phyloP scores from a whole-genome alignment of 2,797 vertebrate species.

The Peromyscus eremicus region DNA sequence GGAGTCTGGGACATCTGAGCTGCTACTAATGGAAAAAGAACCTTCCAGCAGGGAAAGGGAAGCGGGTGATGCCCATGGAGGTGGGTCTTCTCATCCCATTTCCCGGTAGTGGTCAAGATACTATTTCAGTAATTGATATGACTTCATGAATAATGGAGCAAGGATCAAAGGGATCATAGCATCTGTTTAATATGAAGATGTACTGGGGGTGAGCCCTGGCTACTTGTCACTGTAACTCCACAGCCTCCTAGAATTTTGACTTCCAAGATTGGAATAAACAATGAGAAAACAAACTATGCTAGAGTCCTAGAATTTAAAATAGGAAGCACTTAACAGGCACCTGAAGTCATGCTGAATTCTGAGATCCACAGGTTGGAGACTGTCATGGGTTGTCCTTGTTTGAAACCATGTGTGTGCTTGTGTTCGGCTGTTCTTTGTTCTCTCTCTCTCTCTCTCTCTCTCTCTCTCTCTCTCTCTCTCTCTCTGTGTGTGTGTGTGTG shows the following conservation, averaged over 20 bases:
- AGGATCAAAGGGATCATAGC: constrained; percentile 81
- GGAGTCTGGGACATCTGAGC: constrained; percentile 69
- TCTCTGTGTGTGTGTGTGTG: background rate
- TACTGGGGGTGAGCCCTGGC: constrained; percentile 44
- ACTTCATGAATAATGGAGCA: constrained; percentile 87
- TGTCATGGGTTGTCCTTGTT: fast-evolving
- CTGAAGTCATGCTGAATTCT: background rate
- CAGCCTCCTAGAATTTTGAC: background rate
- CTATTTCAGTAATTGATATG: constrained; percentile 85
- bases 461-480: too few relatives aligned
- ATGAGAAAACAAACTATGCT: background rate
- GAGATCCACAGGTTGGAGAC: background rate
- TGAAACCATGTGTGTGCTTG: background rate
- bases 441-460: too few relatives aligned
- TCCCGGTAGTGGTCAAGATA: constrained; percentile 84
- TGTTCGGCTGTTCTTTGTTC: background rate
- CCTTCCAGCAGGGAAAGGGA: constrained; percentile 64
- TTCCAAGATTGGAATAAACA: background rate
- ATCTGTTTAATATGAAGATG: constrained; percentile 83
- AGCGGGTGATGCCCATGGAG: constrained; percentile 56
- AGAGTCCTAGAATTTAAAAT: constrained; percentile 23
- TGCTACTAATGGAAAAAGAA: constrained; percentile 68
- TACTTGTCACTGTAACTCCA: background rate
- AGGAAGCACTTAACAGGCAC: background rate
- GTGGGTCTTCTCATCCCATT: constrained; percentile 84